Evolutionary conservation across 2,113 vertebrate genomes (phyloP), one percentile per base, ranked within the genome.

Genomic region (Istiophorus platypterus): DNA sequence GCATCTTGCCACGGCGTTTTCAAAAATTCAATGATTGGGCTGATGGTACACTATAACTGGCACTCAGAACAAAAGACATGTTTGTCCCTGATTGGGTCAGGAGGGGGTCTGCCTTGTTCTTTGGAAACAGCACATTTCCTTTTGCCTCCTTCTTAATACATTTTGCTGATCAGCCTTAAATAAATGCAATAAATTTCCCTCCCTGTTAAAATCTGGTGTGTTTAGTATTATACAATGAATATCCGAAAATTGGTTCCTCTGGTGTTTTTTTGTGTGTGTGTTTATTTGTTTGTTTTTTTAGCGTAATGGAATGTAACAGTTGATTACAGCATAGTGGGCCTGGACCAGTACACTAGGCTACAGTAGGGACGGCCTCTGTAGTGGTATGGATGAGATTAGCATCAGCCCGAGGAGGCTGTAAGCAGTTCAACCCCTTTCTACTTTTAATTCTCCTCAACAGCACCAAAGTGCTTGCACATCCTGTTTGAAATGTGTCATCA

Each of bases 401-500:
- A 73, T 85, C 78, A 74, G 78, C 88, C 64, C 76, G 5, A 78
- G 86, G 81, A 82, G 89, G 84, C 85, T 76, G 76, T 89, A 81
- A 80, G 72, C 80, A 15, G 13, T 58, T 71, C 26, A 57, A 68
- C 49, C 68, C 75, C 29, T 54, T 70, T 87, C 68, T 34, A 59
- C 85, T 71, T 78, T 42, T 68, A 52, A 72, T 45, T 67, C 58
- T 79, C 77, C 85, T 91, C 87, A 76, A 73, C 76, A 76, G 86
- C 66, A 31, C 83, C 81, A 54, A 79, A 76, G 83, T 68, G 87
- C 80, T 90, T 62, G 59, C 85, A 88, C 47, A 56, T 92, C 84
- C 81, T 71, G 86, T 90, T 83, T 84, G 85, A 91, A 94, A 90
- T 84, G 88, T 93, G 90, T 92, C 91, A 89, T 94, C 90, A 88